Base-by-base conservation (phyloP, 92 coral and sea anemone genomes). In the Isaurus tuberculatus region DNA sequence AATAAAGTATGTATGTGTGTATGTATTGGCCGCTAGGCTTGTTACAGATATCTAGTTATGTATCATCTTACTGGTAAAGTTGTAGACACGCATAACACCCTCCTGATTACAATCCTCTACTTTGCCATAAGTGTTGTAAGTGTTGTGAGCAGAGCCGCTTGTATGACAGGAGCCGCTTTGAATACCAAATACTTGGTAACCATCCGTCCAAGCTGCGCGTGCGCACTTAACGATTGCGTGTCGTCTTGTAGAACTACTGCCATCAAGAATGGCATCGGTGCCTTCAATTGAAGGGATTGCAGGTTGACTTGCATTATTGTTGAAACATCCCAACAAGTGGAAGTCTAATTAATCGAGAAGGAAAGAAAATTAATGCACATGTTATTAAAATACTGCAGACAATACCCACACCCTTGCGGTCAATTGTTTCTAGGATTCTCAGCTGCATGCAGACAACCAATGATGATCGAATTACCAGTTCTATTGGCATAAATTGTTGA, bases 201-300 rank as follows among this genome's bases (percentile, higher is more conserved):
- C 80, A 8, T 55, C 37, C 8, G 80, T 28, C 80, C 80, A 74
- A 5, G 80, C 80, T 30, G 48, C 44, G n/a, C 80, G 80, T 53
- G 80, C 80, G 29, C 80, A 74, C 46, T 74, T 74, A 37, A 49
- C 80, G 19, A 74, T 49, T 74, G 80, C 80, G 5, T 49, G 51
- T 11, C 42, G 7, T 51, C 80, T 51, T 29, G 58, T 16, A 7
- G 14, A 17, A 31, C 22, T 22, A 1, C 11, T 9, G 7, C 58
- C 75, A 25, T 70, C 75, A 42, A 70, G 75, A 70, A 70, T 70
- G 75, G 49, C 16, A 8, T 70, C 75, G 20, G 26, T 40, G 26
- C 55, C 75, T 69, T 69, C 63, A 14, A 26, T n/a, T 25, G 46
- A 29, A 17, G 19, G 13, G 28, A 74, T 49, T 4, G 43, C 43